Conservation (phyloP, 2,888 invertebrate genomes). For the Zelleria hepariella region DNA sequence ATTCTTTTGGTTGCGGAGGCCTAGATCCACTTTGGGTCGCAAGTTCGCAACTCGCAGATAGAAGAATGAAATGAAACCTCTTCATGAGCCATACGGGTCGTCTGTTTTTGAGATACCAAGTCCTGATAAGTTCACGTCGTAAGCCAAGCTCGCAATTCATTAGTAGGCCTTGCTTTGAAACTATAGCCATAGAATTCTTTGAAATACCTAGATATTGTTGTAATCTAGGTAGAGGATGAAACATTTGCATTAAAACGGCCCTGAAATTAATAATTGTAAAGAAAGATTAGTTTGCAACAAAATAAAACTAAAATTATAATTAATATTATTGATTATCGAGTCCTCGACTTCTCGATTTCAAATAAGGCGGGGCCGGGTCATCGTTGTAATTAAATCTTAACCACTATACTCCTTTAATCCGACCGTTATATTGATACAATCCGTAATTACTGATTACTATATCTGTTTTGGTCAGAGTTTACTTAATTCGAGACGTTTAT, state of each 20-base stretch:
- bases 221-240: no score
- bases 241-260: neutral
- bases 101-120: no score
- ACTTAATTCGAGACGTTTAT: neutral
- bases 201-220: no score
- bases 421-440: constrained; percentile 45
- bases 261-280: neutral
- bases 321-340: constrained; percentile 57
- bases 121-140: no score
- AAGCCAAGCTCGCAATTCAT: no score
- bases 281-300: neutral
- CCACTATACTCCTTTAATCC: constrained; percentile 32
- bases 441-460: constrained; percentile 18
- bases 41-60: no score
- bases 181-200: no score
- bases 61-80: no score
- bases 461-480: constrained; percentile 6
- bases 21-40: no score
- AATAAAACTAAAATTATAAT: neutral
- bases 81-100: no score
- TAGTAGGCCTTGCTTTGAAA: no score
- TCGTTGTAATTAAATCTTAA: constrained; percentile 59
- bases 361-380: constrained; percentile 47
- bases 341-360: constrained; percentile 44
- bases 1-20: no score